These are phyloP conservation scores for Lontra canadensis DNA, from an alignment of 2,113 vertebrate species.

Conservation along the genomic window DNA sequence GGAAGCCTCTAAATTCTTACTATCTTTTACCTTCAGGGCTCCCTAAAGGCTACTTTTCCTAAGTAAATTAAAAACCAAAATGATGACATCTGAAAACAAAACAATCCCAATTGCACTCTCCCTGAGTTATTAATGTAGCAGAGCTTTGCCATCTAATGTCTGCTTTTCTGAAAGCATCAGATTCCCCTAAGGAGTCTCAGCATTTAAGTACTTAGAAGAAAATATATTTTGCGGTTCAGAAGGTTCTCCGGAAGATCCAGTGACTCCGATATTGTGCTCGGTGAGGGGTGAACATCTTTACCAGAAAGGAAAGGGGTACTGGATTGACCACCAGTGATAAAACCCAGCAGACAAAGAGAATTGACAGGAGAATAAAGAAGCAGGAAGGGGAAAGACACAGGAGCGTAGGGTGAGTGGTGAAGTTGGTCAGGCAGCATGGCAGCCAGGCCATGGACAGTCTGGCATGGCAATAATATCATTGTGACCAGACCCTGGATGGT, in stretches of 20 bases:
- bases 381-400: background rate
- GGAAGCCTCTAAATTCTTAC: background rate
- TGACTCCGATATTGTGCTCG: rapidly evolving
- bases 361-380: background rate
- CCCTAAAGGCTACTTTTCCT: background rate
- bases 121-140: background rate
- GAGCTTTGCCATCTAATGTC: background rate
- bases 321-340: too few relatives aligned
- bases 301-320: background rate
- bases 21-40: background rate
- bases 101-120: too few relatives aligned
- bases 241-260: background rate
- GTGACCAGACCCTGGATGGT: background rate
- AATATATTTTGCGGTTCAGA: background rate
- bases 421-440: background rate
- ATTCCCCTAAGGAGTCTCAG: background rate
- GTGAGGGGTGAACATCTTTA: background rate
- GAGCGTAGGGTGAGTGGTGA: background rate
- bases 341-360: background rate
- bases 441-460: rapidly evolving
- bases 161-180: background rate
- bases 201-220: background rate
- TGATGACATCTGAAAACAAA: background rate
- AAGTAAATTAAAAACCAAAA: background rate
- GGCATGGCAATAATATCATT: too few relatives aligned